Percentiles rank a stretch among this genome's conserved stretches.
phyloP scores from a whole-genome alignment of 1,140 invertebrate species.

The Bathynomus jamesi region DNA sequence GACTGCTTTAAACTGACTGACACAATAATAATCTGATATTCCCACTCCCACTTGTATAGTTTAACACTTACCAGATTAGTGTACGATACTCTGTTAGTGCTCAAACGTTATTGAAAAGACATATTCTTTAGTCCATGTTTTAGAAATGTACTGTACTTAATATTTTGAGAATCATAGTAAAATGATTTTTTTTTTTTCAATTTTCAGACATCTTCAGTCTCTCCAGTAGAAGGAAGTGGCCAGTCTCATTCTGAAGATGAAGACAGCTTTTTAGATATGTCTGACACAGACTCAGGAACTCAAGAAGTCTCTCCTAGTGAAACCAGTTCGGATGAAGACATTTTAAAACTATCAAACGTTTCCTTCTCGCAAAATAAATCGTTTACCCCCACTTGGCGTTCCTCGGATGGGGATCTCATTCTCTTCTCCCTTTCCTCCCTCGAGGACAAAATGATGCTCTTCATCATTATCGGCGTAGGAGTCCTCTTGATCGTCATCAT shows the following conservation, averaged over 20 bases:
- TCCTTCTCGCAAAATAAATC: neutral
- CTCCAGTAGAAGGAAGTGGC: neutral
- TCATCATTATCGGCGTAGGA: neutral
- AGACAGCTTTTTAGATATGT: neutral
- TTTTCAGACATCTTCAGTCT: neutral
- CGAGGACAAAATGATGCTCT: neutral
- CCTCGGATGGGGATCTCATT: neutral
- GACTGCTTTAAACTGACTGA: too few species aligned
- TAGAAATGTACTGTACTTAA: too few species aligned
- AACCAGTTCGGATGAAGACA: neutral
- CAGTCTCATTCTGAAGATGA: neutral
- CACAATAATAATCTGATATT: too few species aligned
- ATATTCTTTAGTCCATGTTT: too few species aligned
- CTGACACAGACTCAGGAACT: neutral
- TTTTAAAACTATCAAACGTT: neutral
- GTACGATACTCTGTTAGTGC: too few species aligned
- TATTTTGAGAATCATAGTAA: too few species aligned
- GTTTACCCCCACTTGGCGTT: neutral
- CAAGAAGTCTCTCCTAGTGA: neutral
- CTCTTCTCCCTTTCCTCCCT: neutral
- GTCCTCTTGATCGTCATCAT: neutral
- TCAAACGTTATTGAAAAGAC: too few species aligned
- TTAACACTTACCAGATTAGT: too few species aligned
- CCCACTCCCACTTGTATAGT: too few species aligned
- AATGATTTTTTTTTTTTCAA: too few species aligned